Base-by-base conservation (phyloP, 1,140 invertebrate species). In the Apis florea region DNA sequence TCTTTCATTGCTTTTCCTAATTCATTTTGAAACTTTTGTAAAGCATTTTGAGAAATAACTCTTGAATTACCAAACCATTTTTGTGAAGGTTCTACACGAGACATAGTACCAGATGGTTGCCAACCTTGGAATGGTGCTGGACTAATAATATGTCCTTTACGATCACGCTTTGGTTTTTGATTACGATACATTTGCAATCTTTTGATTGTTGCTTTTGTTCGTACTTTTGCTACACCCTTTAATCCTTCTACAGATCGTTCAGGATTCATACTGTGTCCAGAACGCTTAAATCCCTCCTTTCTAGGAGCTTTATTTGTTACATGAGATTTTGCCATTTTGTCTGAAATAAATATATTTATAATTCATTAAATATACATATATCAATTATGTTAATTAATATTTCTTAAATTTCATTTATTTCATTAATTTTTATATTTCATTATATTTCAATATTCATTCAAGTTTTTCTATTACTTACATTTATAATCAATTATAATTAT, bases 11-110 rank as follows among this genome's bases (percentile, higher is more conserved):
- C 98, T 89, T 97, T 97, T 54, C 97, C 98, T 89, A 99, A 95
- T 94, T 99, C 98, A 72, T 97, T 97, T 94, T 99, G 98, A 92
- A 99, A 99, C 89, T 98, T 98, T 94, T 99, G 99, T 49, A 99
- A 93, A 9, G 98, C 97, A 90, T 96, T 96, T 94, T 99, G 99
- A 0, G 97, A 97, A 87, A 99, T 98, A 0, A 98, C 97, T 83
- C 97, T 94, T 0, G 97, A 97, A 90, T 98, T 98, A 84, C 98
- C 98, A 94, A 99, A 99, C 99, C 99, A 99, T 93, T 97, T 98
- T 90, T 98, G 97, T 85, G 98, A 99, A 12, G 99, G 99, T 93
- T 99, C 99, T 12, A 99, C 97, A 69, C 99, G 95, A 56, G 99
- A 98, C 89, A 97, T 95, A 4, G 98, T 97, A 40, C 99, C 99